Evolutionary conservation across 2,888 invertebrate species (phyloP).

Genomic region (Rhagium mordax): DNA sequence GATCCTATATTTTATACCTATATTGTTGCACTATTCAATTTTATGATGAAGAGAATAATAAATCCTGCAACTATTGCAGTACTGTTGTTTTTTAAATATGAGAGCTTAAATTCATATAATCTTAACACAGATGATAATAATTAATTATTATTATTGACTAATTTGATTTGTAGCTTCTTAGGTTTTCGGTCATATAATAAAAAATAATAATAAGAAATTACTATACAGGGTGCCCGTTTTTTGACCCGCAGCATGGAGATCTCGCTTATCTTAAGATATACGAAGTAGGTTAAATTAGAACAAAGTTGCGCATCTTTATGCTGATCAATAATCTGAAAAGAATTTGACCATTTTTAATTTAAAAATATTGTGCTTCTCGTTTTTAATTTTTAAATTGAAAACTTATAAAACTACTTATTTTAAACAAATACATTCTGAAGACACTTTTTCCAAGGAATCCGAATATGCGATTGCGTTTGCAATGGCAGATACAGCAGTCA

Average conservation of each 20-base stretch:
- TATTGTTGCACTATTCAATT: no score
- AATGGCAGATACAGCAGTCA: background rate
- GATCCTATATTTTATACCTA: no score
- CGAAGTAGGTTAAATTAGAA: background rate
- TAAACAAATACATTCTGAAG: constrained; percentile 1
- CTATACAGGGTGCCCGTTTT: background rate
- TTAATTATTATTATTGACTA: no score
- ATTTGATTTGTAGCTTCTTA: no score
- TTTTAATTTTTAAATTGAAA: constrained; percentile 2
- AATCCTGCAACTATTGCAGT: no score
- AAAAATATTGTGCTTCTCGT: background rate
- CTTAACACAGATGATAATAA: no score
- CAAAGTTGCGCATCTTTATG: constrained; percentile 3
- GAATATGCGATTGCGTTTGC: no score
- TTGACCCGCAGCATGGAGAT: constrained; percentile 3
- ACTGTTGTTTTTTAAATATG: no score
- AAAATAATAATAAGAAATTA: no score
- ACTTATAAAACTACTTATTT: constrained; percentile 12
- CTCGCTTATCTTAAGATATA: background rate
- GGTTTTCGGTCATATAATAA: no score
- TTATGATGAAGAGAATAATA: no score
- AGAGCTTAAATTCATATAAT: no score
- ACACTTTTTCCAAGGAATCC: constrained; percentile 4
- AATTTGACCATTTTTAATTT: constrained; percentile 9
- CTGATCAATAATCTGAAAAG: constrained; percentile 18